phyloP scores from a whole-genome alignment of 2,113 vertebrate genomes.

The Eulemur macaco region DNA sequence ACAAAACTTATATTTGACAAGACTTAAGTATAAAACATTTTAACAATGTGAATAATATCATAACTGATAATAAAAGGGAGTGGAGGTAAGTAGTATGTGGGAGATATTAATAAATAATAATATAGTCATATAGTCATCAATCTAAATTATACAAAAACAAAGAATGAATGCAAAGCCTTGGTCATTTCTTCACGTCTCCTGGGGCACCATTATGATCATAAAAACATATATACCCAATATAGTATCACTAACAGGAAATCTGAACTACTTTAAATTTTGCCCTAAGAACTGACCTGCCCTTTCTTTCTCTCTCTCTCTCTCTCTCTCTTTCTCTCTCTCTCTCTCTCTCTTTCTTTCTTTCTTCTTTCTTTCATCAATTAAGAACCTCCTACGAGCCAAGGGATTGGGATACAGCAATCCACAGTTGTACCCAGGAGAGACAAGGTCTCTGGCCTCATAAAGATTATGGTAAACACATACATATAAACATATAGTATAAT shows the following conservation, averaged over 20 bases:
- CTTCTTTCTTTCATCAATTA: not conserved
- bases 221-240: not conserved
- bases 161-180: not conserved
- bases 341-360: not conserved
- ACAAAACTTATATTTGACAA: not conserved
- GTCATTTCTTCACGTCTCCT: slow-evolving; percentile 3
- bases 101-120: not conserved
- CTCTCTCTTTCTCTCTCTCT: too few relatives aligned
- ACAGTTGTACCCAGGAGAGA: not conserved
- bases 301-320: not conserved
- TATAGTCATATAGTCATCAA: not conserved
- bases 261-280: not conserved
- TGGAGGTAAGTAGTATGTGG: not conserved
- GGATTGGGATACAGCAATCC: not conserved
- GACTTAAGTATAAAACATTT: not conserved
- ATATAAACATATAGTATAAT: not conserved
- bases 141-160: slow-evolving; percentile 20
- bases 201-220: not conserved
- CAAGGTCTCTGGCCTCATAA: not conserved
- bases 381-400: not conserved
- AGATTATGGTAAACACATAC: not conserved
- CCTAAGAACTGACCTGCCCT: not conserved
- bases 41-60: not conserved
- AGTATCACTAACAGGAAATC: not conserved
- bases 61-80: not conserved